phyloP scores from a whole-genome alignment of 2,113 vertebrate species.

The Planiliza haematocheilus region DNA sequence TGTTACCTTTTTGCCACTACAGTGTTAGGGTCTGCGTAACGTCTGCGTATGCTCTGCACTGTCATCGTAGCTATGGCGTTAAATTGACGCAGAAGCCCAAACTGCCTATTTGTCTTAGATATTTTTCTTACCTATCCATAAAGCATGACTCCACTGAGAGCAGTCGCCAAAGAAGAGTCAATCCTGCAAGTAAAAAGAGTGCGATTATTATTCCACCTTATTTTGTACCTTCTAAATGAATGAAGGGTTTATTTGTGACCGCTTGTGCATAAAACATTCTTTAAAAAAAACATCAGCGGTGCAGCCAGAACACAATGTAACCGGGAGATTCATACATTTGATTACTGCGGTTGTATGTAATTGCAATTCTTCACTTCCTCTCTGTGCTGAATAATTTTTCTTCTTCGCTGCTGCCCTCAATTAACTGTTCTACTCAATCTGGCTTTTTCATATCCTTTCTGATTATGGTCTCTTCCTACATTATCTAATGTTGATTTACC shows the following conservation, averaged over 20 bases:
- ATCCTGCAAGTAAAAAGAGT: too few species aligned
- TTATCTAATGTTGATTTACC: neutral
- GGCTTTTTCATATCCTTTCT: neutral
- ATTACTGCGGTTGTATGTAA: neutral
- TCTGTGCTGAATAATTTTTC: neutral
- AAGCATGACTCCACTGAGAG: too few species aligned
- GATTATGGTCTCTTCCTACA: neutral
- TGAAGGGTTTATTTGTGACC: neutral
- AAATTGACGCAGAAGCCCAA: too few species aligned
- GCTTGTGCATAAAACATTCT: neutral
- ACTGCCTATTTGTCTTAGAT: too few species aligned
- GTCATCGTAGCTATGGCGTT: too few species aligned
- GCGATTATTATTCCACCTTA: neutral
- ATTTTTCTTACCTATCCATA: too few species aligned
- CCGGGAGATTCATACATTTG: conserved; percentile 11
- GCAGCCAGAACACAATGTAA: neutral
- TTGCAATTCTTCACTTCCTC: too few species aligned
- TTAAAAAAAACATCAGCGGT: neutral
- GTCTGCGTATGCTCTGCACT: too few species aligned
- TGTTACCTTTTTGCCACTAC: too few species aligned
- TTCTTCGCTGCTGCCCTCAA: conserved; percentile 25
- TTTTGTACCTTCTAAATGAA: neutral
- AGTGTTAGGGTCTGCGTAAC: too few species aligned
- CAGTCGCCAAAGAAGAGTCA: too few species aligned
- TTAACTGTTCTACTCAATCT: neutral